Conservation (phyloP, 2,888 invertebrate species). For the Nymphalis polychloros region DNA sequence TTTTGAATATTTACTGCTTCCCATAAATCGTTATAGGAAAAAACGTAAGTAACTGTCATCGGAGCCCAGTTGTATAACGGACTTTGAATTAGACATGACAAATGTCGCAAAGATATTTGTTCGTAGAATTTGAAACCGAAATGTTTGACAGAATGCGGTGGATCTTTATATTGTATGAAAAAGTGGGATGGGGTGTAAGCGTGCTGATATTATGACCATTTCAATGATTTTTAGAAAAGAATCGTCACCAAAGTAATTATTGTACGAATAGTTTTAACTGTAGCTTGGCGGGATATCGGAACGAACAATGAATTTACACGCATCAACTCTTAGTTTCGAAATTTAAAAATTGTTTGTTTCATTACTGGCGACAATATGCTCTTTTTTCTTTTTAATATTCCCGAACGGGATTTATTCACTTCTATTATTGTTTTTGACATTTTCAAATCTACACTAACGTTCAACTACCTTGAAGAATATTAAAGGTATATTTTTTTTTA, state of each 20-base stretch:
- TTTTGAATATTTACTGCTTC: constrained; percentile 76
- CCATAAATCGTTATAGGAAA: constrained; percentile 56
- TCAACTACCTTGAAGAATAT: constrained; percentile 1
- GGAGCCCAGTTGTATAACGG: constrained; percentile 67
- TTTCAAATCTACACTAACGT: not conserved
- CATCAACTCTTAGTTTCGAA: constrained; percentile 49
- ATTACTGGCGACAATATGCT: constrained; percentile 6
- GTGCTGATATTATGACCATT: constrained; percentile 76
- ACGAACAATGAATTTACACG: constrained; percentile 49
- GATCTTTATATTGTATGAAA: constrained; percentile 44
- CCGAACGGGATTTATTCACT: constrained; percentile 24
- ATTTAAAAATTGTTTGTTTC: constrained; percentile 10
- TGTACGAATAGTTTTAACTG: constrained; percentile 67
- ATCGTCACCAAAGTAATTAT: constrained; percentile 77
- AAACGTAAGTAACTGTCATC: constrained; percentile 69
- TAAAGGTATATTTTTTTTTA: not conserved
- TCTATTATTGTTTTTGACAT: constrained; percentile 13
- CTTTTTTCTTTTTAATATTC: constrained; percentile 9
- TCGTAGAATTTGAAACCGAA: constrained; percentile 77
- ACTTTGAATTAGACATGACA: constrained; percentile 62
- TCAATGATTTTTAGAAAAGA: constrained; percentile 66
- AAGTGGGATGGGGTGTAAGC: constrained; percentile 66
- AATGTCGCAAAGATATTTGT: constrained; percentile 56
- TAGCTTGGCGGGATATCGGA: constrained; percentile 63
- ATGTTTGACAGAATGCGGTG: constrained; percentile 79